Evolutionary conservation across 2,888 invertebrate species (phyloP).

Genomic region (Acanthosepion pharaonis): DNA sequence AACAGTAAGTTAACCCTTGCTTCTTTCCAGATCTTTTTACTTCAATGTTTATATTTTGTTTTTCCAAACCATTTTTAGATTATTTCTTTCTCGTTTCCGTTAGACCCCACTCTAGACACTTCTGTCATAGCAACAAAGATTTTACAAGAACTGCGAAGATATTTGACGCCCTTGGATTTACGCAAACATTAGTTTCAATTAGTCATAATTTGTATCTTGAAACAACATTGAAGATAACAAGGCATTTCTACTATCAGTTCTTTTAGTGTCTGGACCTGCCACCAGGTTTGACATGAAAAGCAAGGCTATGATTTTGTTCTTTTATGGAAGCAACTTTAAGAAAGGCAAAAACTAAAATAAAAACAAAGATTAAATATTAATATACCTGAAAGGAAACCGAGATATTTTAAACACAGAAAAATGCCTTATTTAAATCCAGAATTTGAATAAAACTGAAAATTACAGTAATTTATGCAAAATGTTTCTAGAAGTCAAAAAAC

Average conservation of each 20-base stretch:
- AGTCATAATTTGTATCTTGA: background rate
- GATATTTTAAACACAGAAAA: too few relatives aligned
- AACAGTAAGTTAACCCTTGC: background rate
- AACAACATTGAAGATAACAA: background rate
- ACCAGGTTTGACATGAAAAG: background rate
- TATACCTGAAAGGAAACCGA: too few relatives aligned
- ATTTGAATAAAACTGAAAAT: too few relatives aligned
- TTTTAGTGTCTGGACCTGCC: constrained; percentile 10
- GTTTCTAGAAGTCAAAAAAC: too few relatives aligned
- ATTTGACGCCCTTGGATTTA: background rate
- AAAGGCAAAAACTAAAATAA: too few relatives aligned
- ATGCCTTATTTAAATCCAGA: too few relatives aligned
- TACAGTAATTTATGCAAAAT: too few relatives aligned
- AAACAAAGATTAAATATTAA: too few relatives aligned
- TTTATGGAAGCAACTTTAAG: too few relatives aligned
- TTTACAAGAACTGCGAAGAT: background rate
- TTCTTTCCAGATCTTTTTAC: background rate
- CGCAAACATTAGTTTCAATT: background rate
- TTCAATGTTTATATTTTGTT: background rate
- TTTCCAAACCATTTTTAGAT: too few relatives aligned
- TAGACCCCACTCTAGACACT: background rate
- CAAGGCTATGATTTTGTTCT: background rate
- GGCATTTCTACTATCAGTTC: background rate
- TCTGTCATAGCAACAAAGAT: background rate
- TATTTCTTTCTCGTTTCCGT: background rate